Evolutionary conservation across 2,797 vertebrate species (phyloP).

Genomic region (Moxostoma hubbsi): DNA sequence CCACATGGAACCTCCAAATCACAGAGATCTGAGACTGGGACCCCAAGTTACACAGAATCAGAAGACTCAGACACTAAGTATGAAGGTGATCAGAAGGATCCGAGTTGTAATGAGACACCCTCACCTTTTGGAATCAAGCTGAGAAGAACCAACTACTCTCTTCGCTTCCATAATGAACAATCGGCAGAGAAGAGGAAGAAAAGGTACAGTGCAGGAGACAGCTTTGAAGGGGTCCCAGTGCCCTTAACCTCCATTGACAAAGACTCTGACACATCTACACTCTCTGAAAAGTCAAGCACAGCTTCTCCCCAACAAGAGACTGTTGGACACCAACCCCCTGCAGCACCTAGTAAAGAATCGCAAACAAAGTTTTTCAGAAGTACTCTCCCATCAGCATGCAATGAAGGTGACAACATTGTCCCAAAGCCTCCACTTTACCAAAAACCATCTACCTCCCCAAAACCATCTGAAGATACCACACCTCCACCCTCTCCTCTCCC

Average conservation of each 20-base stretch:
- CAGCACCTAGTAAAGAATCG: constrained; percentile 55
- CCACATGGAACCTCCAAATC: constrained; percentile 73
- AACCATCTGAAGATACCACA: constrained; percentile 75
- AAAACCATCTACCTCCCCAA: constrained; percentile 87
- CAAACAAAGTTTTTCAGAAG: constrained; percentile 61
- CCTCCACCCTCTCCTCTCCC: constrained; percentile 86
- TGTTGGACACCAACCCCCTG: constrained; percentile 59
- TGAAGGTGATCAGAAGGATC: constrained; percentile 69
- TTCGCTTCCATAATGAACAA: constrained; percentile 93
- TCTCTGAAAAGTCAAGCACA: constrained; percentile 70
- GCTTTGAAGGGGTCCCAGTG: constrained; percentile 82
- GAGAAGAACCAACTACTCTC: constrained; percentile 94
- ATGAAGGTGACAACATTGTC: constrained; percentile 74
- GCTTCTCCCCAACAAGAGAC: constrained; percentile 70
- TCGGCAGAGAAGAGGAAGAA: constrained; percentile 95
- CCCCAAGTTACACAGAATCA: constrained; percentile 63
- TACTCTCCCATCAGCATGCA: constrained; percentile 46
- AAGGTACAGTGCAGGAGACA: constrained; percentile 90
- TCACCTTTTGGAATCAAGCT: constrained; percentile 95
- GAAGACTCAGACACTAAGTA: constrained; percentile 58
- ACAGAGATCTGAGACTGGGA: constrained; percentile 68
- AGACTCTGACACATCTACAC: constrained; percentile 76
- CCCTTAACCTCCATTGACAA: constrained; percentile 77
- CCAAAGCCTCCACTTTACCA: constrained; percentile 75
- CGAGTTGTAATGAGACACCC: constrained; percentile 79